Conservation (phyloP, 2,797 vertebrate genomes). For the Pantherophis alleghaniensis region DNA sequence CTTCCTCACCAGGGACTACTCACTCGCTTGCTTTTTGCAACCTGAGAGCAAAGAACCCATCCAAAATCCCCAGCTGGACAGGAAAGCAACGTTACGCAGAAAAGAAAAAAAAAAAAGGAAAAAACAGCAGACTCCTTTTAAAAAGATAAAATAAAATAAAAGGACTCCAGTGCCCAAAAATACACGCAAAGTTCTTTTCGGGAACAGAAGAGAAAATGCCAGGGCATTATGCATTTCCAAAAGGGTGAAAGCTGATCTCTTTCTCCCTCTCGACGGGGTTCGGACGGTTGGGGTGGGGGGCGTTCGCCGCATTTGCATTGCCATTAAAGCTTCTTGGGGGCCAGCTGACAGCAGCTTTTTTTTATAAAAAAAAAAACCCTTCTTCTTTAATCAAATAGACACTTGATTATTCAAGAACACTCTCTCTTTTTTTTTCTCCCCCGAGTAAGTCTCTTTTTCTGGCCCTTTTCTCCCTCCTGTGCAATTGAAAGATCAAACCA, state of each 20-base stretch:
- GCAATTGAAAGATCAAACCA: constrained; percentile 60
- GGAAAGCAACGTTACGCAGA: not conserved
- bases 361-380: not conserved
- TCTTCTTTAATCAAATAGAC: constrained; percentile 20
- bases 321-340: not conserved
- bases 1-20: not conserved
- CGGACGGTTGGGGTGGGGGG: not conserved
- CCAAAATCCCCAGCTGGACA: not conserved
- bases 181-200: not conserved
- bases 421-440: not conserved
- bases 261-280: not conserved
- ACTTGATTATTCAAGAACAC: not conserved
- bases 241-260: not conserved
- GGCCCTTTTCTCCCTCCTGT: not conserved
- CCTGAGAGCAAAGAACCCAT: no score
- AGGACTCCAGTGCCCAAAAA: not conserved
- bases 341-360: not conserved
- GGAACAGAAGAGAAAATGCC: not conserved
- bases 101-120: no score
- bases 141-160: not conserved
- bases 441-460: not conserved
- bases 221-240: not conserved
- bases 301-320: not conserved
- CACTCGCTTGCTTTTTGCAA: not conserved
- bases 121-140: not conserved